Evolutionary conservation across 2,113 vertebrate genomes (phyloP), one percentile per base, ranked within the genome.

Genomic region (Arothron firmamentum): DNA sequence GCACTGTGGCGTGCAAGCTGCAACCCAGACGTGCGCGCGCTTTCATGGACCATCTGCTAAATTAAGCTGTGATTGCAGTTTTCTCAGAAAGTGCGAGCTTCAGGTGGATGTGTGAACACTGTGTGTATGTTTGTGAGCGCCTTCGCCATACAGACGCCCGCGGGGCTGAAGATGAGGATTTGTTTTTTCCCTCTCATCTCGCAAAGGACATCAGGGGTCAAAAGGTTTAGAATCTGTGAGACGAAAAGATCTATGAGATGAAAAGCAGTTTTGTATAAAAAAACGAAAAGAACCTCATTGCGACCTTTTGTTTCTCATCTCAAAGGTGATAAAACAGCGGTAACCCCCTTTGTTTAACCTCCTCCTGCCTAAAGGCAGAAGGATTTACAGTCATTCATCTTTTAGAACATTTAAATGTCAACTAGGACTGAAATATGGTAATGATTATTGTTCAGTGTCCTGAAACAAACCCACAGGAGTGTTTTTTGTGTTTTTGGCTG

Each of bases 31-130:
- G 20, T 14, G 31, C 11, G 28, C 60, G 50, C 21, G 34, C 65
- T 59, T 68, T 59, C 72, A 70, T 20, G 67, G 58, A 18, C 1
- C 59, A 62, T 51, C 55, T 28, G 67, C 42, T 56, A 45, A 59
- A 52, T 73, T 41, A 46, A n/a, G 14, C 15, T 28, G 56, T 34
- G 28, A 72, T 72, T 55, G 38, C 52, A 38, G 34, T 38, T 38
- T 38, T 38, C 34, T 38, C 3, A 48, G 20, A 53, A 34, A 18
- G 41, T 23, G 19, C 60, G 34, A n/a, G 42, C 52, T 48, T 59
- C 31, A 48, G 59, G 49, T 53, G 46, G 9, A 28, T 53, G 67
- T 34, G 12, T 18, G 45, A 59, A 56, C 57, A 41, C 21, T 25
- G 49, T 9, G 34, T 56, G 58, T 72, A 47, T 48, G 16, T 10